Conservation (phyloP, 2,888 invertebrate genomes). For the Drosophila stalkeri region DNA sequence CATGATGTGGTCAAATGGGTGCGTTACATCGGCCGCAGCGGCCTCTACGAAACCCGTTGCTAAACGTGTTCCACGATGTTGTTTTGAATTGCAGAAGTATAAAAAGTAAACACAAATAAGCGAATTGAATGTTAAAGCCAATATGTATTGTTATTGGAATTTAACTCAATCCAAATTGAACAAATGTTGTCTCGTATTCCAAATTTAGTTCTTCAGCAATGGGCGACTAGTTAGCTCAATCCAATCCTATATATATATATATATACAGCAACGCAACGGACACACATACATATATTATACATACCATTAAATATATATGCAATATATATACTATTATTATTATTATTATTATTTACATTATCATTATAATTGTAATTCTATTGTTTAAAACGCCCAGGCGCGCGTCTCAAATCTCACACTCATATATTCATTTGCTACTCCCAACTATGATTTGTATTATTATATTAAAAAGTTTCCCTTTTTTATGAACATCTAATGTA, state of each 20-base stretch:
- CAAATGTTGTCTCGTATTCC: constrained; percentile 71
- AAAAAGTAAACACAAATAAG: constrained; percentile 15
- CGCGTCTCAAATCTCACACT: constrained; percentile 68
- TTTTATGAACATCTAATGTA: constrained; percentile 36
- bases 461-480: constrained; percentile 30
- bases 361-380: constrained; percentile 51
- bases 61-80: constrained; percentile 85
- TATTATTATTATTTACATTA: constrained; percentile 45
- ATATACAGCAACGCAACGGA: constrained; percentile 25
- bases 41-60: constrained; percentile 99
- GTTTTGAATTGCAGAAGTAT: constrained; percentile 49
- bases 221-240: constrained; percentile 24
- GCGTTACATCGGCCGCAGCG: constrained; percentile 99
- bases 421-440: constrained; percentile 36
- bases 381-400: constrained; percentile 55
- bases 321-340: constrained; percentile 43
- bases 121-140: constrained; percentile 32
- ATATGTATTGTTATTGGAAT: constrained; percentile 53
- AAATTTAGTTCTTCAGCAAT: constrained; percentile 63
- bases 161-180: constrained; percentile 77
- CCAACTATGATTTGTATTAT: constrained; percentile 53
- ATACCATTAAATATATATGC: constrained; percentile 56
- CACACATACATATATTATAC: constrained; percentile 45
- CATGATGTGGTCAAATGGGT: constrained; percentile 99
- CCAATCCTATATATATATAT: constrained; percentile 41